phyloP scores from a whole-genome alignment of 1,140 invertebrate genomes.

The Odontomachus brunneus region DNA sequence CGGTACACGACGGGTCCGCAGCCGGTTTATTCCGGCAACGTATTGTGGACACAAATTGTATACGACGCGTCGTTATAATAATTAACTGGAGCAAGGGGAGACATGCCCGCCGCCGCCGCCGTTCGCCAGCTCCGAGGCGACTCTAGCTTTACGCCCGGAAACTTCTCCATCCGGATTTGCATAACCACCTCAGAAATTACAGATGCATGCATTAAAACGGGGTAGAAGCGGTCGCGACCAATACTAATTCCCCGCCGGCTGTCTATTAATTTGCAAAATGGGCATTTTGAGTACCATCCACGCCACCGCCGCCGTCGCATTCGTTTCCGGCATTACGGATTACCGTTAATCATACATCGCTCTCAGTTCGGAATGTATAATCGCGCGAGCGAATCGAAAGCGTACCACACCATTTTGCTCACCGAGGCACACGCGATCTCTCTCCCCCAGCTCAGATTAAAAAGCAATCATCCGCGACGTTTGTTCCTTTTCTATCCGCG shows the following conservation, averaged over 20 bases:
- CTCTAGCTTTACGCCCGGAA: conserved; percentile 72
- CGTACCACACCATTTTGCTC: not conserved
- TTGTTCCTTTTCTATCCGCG: not conserved
- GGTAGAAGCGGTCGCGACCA: conserved; percentile 57
- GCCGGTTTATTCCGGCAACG: conserved; percentile 36
- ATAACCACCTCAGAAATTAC: conserved; percentile 80
- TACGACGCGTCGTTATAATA: conserved; percentile 62
- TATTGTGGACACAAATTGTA: conserved; percentile 50
- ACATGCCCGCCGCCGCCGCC: conserved; percentile 56
- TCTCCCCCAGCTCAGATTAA: not conserved
- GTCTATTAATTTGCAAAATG: conserved; percentile 73
- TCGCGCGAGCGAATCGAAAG: conserved; percentile 8
- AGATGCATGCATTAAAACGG: conserved; percentile 71
- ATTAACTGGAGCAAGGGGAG: conserved; percentile 71
- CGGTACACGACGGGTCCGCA: not conserved
- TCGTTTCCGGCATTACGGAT: conserved; percentile 58
- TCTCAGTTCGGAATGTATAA: conserved; percentile 32
- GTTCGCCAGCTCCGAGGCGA: conserved; percentile 33
- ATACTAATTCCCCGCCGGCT: conserved; percentile 68
- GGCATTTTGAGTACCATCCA: conserved; percentile 45
- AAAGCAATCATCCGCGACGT: not conserved
- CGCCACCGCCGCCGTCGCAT: conserved; percentile 16
- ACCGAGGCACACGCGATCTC: not conserved
- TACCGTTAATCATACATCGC: conserved; percentile 42
- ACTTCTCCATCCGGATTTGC: conserved; percentile 74